phyloP scores from a whole-genome alignment of 2,113 vertebrate genomes.

The Platysternon megacephalum region DNA sequence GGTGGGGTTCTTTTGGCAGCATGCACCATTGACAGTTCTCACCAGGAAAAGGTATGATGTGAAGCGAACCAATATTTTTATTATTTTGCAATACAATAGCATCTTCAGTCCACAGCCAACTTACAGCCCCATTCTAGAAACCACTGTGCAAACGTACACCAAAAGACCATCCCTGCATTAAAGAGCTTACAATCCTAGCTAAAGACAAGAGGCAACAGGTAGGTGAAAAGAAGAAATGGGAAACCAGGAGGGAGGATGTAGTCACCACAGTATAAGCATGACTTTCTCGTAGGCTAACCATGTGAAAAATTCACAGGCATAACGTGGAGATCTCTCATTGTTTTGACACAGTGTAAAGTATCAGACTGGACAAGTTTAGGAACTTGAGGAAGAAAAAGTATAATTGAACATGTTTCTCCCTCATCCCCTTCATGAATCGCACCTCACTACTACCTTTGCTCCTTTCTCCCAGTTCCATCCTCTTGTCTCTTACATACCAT shows the following conservation, averaged over 20 bases:
- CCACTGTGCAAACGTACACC: background rate
- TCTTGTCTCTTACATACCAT: background rate
- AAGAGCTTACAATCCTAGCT: background rate
- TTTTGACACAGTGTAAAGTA: background rate
- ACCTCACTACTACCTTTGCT: background rate
- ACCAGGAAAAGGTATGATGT: background rate
- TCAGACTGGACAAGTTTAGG: background rate
- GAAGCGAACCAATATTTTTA: background rate
- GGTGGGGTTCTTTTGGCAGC: background rate
- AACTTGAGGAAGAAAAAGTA: background rate
- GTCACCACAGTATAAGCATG: background rate
- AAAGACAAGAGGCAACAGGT: background rate
- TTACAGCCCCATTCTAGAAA: background rate
- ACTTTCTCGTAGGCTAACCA: background rate
- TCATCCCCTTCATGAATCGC: fast-evolving
- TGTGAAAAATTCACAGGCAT: background rate
- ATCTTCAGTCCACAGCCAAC: background rate
- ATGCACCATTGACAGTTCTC: background rate
- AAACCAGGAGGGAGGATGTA: background rate
- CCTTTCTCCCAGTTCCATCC: background rate
- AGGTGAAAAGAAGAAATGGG: background rate
- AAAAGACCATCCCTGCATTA: background rate
- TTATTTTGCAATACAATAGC: background rate
- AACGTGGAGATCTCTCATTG: background rate
- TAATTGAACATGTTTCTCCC: background rate